phyloP scores from a whole-genome alignment of 2,888 invertebrate species.

The Hypsopygia costalis region DNA sequence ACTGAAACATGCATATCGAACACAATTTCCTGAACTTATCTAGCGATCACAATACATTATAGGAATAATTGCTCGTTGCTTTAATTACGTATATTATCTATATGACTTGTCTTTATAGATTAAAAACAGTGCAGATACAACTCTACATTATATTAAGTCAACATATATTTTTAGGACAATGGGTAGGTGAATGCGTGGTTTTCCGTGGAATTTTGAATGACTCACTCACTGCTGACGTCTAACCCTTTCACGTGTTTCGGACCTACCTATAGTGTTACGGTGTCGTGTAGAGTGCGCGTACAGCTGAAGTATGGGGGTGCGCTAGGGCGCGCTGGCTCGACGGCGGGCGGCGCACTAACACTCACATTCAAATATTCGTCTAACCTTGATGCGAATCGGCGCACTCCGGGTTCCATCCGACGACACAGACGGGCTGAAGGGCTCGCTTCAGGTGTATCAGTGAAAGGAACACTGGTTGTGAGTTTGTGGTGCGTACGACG shows the following conservation, averaged over 20 bases:
- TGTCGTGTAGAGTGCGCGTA: constrained; percentile 48
- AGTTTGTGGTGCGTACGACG: constrained; percentile 37
- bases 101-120: background rate
- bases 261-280: constrained; percentile 62
- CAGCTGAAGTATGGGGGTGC: constrained; percentile 56
- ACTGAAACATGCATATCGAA: background rate
- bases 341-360: constrained; percentile 66
- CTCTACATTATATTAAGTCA: background rate
- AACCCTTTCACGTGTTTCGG: constrained; percentile 52
- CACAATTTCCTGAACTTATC: constrained; percentile 1
- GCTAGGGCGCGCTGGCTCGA: constrained; percentile 47
- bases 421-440: constrained; percentile 71
- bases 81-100: background rate
- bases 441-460: constrained; percentile 67
- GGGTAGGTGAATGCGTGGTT: constrained; percentile 14
- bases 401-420: constrained; percentile 80
- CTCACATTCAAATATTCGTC: constrained; percentile 77
- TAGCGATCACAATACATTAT: background rate
- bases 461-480: constrained; percentile 49
- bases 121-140: background rate
- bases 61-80: background rate
- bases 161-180: constrained; percentile 8
- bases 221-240: constrained; percentile 50
- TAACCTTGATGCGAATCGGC: constrained; percentile 80
- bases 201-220: constrained; percentile 47